A percentile compares a stretch with the other conserved stretches of the same genome.
These are phyloP conservation scores for Tachina grossa DNA, from an alignment of 2,888 invertebrate genomes.

Conservation along the genomic window DNA sequence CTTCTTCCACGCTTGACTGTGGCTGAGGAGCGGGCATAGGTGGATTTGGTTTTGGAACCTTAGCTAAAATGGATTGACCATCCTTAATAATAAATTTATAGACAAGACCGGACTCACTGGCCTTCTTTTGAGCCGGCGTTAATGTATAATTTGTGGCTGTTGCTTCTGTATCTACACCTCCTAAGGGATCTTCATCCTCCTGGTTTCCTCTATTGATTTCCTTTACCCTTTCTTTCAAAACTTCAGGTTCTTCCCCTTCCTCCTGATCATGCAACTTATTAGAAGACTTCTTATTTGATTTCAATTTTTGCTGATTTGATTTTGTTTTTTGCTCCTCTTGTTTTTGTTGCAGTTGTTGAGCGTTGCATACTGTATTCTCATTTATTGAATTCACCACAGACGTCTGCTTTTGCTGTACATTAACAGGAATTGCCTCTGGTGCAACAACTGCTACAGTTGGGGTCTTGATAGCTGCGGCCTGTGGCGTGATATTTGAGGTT, in stretches of 20 bases:
- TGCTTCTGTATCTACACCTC: slow-evolving; percentile 70
- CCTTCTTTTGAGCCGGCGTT: slow-evolving; percentile 78
- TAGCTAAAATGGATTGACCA: slow-evolving; percentile 87
- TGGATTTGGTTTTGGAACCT: slow-evolving; percentile 75
- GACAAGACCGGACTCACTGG: slow-evolving; percentile 79
- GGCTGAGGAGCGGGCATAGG: slow-evolving; percentile 51
- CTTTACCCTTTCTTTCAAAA: slow-evolving; percentile 1
- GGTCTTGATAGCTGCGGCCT: slow-evolving; percentile 33
- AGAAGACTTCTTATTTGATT: slow-evolving; percentile 31
- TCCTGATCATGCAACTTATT: slow-evolving; percentile 47
- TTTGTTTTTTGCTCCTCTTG: slow-evolving; percentile 45
- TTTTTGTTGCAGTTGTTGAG: slow-evolving; percentile 21
- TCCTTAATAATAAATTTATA: slow-evolving; percentile 89
- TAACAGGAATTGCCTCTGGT: slow-evolving; percentile 55
- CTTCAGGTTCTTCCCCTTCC: slow-evolving; percentile 26
- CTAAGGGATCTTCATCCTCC: slow-evolving; percentile 72
- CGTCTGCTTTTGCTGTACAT: slow-evolving; percentile 61
- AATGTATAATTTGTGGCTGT: slow-evolving; percentile 66
- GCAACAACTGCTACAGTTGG: slow-evolving; percentile 65
- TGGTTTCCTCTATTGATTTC: slow-evolving; percentile 21
- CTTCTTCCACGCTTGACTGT: slow-evolving; percentile 51
- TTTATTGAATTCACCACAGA: slow-evolving; percentile 57
- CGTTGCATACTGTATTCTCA: slow-evolving; percentile 13
- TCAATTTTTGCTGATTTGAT: slow-evolving; percentile 18
- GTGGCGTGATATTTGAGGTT: slow-evolving; percentile 41